These are phyloP conservation scores for Hemibagrus guttatus DNA, from an alignment of 2,797 vertebrate species.

Conservation along the genomic window DNA sequence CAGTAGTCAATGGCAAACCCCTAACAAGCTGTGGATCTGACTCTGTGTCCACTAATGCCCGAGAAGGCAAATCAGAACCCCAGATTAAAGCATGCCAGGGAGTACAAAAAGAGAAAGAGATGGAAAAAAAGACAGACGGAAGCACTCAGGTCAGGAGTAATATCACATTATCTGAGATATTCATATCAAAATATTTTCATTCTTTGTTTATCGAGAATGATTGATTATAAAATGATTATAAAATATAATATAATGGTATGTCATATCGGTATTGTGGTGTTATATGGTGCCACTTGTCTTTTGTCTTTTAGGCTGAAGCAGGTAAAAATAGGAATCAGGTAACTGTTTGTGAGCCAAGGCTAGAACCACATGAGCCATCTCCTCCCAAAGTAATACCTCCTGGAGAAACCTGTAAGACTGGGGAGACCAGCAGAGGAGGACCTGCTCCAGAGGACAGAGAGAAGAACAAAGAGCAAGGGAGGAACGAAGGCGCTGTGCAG, in stretches of 20 bases:
- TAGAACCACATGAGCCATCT: constrained; percentile 37
- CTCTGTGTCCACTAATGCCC: constrained; percentile 47
- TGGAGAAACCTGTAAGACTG: constrained; percentile 41
- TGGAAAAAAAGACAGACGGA: constrained; percentile 39
- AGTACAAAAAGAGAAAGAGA: constrained; percentile 19
- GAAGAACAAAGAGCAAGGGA: constrained; percentile 37
- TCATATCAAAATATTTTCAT: neutral
- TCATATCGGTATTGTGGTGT: neutral
- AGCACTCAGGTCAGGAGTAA: constrained; percentile 66
- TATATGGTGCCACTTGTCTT: neutral
- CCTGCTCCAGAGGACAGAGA: constrained; percentile 30
- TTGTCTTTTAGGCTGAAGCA: constrained; percentile 59
- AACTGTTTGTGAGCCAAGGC: constrained; percentile 43
- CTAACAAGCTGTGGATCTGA: constrained; percentile 39
- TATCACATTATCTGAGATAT: neutral
- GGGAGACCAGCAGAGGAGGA: constrained; percentile 17
- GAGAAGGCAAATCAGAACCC: constrained; percentile 56
- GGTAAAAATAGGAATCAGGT: constrained; percentile 51
- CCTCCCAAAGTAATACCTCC: constrained; percentile 47
- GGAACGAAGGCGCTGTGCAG: constrained; percentile 49
- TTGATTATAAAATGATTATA: neutral
- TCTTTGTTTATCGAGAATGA: neutral
- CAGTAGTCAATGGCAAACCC: constrained; percentile 52
- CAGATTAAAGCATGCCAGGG: constrained; percentile 31
- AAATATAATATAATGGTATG: neutral